phyloP scores from a whole-genome alignment of 2,113 vertebrate genomes.

The Macquaria australasica region DNA sequence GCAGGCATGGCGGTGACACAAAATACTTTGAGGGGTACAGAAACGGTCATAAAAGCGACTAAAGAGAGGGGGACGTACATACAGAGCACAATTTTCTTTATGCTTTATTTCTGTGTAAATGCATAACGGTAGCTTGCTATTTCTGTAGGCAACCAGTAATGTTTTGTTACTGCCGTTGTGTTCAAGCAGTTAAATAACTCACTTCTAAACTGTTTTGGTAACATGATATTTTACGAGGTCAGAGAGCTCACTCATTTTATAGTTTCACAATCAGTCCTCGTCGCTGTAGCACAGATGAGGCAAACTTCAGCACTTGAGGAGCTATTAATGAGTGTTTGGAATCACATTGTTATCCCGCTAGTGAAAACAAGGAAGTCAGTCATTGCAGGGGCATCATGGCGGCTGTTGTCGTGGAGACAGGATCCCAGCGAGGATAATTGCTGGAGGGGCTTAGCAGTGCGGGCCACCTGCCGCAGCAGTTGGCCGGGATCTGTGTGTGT shows the following conservation, averaged over 20 bases:
- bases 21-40: conserved; percentile 29
- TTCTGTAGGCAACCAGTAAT: background rate
- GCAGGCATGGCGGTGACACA: background rate
- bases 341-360: conserved; percentile 41
- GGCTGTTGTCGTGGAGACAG: conserved; percentile 81
- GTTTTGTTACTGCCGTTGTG: background rate
- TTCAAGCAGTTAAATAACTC: conserved; percentile 4
- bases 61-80: background rate
- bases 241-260: conserved; percentile 20
- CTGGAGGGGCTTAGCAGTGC: conserved; percentile 83
- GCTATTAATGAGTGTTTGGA: conserved; percentile 42
- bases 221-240: conserved; percentile 4
- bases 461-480: conserved; percentile 86
- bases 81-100: background rate
- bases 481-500: conserved; percentile 72
- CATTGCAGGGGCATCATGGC: conserved; percentile 64
- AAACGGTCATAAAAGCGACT: conserved; percentile 35
- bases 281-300: background rate
- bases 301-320: conserved; percentile 26
- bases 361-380: conserved; percentile 71
- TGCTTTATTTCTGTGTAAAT: conserved; percentile 19
- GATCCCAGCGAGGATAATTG: conserved; percentile 85
- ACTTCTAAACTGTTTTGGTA: background rate
- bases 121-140: conserved; percentile 11
- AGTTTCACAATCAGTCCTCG: background rate